phyloP scores from a whole-genome alignment of 2,888 invertebrate species.

The Galerucella pusilla region DNA sequence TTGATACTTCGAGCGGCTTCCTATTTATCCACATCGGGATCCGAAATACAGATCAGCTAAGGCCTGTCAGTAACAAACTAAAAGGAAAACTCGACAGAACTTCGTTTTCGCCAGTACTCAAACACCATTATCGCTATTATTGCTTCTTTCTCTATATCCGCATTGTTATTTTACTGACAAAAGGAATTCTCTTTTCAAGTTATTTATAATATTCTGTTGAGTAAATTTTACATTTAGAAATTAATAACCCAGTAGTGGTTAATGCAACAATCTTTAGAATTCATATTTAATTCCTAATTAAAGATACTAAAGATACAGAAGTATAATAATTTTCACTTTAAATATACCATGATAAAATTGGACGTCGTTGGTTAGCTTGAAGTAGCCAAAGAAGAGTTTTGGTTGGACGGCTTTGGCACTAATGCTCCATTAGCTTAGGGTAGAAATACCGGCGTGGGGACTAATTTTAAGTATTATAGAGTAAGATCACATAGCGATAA shows the following conservation, averaged over 20 bases:
- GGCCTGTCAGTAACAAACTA: constrained; percentile 35
- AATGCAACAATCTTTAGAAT: background rate
- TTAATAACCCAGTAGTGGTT: background rate
- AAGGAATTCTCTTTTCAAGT: background rate
- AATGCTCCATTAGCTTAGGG: too few relatives aligned
- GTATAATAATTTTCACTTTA: too few relatives aligned
- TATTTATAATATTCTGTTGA: background rate
- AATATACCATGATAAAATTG: too few relatives aligned
- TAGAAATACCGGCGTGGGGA: too few relatives aligned
- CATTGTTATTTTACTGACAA: constrained; percentile 19
- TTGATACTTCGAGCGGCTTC: constrained; percentile 61
- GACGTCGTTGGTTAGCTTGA: too few relatives aligned
- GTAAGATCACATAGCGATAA: too few relatives aligned
- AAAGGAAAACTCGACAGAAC: constrained; percentile 34
- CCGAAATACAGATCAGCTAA: constrained; percentile 39
- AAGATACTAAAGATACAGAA: background rate
- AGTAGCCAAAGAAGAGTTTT: too few relatives aligned
- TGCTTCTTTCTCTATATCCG: constrained; percentile 25
- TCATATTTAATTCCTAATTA: background rate
- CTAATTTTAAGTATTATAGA: too few relatives aligned
- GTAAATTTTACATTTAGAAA: background rate
- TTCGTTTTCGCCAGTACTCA: constrained; percentile 31
- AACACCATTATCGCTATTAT: constrained; percentile 36
- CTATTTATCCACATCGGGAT: constrained; percentile 53
- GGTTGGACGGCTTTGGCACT: too few relatives aligned